Evolutionary conservation across 2,888 invertebrate species (phyloP), one percentile per base, ranked within the genome.

Genomic region (Nebria salina): DNA sequence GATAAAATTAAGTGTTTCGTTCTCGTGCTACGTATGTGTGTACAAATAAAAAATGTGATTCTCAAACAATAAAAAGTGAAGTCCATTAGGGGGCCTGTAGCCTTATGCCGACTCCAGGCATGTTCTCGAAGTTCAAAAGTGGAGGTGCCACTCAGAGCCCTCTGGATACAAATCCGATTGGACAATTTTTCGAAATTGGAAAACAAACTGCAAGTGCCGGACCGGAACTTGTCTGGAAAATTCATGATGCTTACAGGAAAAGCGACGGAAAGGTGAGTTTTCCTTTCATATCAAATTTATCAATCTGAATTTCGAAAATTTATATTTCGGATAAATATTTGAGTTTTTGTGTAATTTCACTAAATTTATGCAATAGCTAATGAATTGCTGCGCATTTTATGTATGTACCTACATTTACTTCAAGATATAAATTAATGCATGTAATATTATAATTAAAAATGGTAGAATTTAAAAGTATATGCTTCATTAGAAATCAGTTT

Each of bases 211-310:
- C 93, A 81, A 94, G 94, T 82, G 95, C 95, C 76, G 98, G 98
- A 0, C 97, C 97, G 0, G 97, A 97, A 86, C 91, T 96, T 84
- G 93, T 96, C 73, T 98, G 98, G 98, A 94, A 94, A 86, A 95
- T 98, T 83, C 95, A 96, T 88, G 97, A 98, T 85, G 98, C 96
- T 0, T 94, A 93, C 86, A 91, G 96, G 85, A 97, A 96, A 89
- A 94, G 93, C 83, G 98, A 98, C 86, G 95, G 95, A 85, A 95
- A 95, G 95, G 98, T 98, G 88, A 91, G 92, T 86, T 4, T 54
- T 11, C 15, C n/a, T 11, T 13, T 41, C 41, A 20, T 34, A 68
- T n/a, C 64, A 34, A 34, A 34, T 34, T 34, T 34, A 4, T 34
- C 5, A 4, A 34, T 34, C 5, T 65, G 9, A 72, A 72, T 65